These are phyloP conservation scores for Huso huso DNA, from an alignment of 2,797 vertebrate genomes.

Conservation along the genomic window DNA sequence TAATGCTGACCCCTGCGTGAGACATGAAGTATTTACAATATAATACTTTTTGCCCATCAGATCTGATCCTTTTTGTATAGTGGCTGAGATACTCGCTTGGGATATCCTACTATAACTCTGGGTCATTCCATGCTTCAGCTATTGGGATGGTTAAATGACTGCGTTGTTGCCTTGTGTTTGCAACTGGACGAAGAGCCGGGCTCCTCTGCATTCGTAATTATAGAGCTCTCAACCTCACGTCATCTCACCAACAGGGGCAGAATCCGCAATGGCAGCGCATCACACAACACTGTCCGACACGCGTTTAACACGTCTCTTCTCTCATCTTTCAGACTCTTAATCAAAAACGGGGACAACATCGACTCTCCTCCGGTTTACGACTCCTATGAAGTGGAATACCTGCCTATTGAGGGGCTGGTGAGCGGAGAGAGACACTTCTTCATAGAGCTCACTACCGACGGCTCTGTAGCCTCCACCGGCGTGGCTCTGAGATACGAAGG, in stretches of 20 bases:
- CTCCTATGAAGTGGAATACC: conserved; percentile 92
- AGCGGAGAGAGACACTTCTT: conserved; percentile 79
- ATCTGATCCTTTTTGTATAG: background rate
- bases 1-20: too few species aligned
- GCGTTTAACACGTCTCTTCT: background rate
- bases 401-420: conserved; percentile 89
- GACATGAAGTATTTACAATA: too few species aligned
- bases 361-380: conserved; percentile 85
- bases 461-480: conserved; percentile 77
- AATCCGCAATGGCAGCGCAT: too few species aligned
- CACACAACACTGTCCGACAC: too few species aligned
- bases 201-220: too few species aligned
- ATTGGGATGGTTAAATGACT: background rate
- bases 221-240: background rate
- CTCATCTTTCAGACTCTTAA: conserved; percentile 69
- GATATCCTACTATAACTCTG: background rate
- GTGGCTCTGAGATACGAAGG: conserved; percentile 90
- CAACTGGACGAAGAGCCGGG: too few species aligned
- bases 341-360: conserved; percentile 88
- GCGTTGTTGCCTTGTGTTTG: background rate
- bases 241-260: background rate
- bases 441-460: conserved; percentile 87
- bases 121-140: background rate
- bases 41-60: too few species aligned
- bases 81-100: background rate